phyloP scores from a whole-genome alignment of 2,113 vertebrate species.

The Anolis carolinensis region DNA sequence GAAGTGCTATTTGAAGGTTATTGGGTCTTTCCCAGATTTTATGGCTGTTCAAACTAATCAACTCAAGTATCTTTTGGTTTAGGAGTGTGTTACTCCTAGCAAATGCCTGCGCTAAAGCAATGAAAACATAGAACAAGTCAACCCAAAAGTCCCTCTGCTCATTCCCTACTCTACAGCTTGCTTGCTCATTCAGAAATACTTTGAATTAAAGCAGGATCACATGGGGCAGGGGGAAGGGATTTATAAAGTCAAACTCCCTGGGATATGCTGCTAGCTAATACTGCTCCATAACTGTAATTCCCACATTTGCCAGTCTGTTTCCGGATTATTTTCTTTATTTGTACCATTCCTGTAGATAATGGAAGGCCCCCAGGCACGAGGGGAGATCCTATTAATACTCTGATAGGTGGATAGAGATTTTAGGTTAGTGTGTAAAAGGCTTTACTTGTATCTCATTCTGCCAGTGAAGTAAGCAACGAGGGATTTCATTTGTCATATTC shows the following conservation, averaged over 20 bases:
- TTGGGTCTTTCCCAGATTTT: constrained; percentile 65
- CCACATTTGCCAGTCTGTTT: background rate
- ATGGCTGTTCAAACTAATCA: constrained; percentile 57
- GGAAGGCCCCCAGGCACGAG: background rate
- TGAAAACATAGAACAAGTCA: constrained; percentile 32
- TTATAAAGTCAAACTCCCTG: background rate
- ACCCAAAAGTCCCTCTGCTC: constrained; percentile 26
- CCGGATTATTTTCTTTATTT: background rate
- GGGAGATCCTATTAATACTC: background rate
- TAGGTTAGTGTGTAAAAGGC: background rate
- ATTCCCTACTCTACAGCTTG: background rate
- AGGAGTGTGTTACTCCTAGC: constrained; percentile 25
- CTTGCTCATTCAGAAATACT: background rate
- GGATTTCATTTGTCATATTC: background rate
- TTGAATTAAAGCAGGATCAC: background rate
- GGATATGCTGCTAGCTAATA: background rate
- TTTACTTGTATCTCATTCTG: background rate
- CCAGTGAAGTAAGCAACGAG: background rate
- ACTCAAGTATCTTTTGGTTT: constrained; percentile 42
- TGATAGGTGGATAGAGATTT: background rate
- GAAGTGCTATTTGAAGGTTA: constrained; percentile 52
- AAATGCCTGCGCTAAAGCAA: constrained; percentile 44
- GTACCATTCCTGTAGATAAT: background rate
- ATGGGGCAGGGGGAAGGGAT: too few species aligned
- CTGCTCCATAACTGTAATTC: background rate